Conservation (phyloP, 2,888 invertebrate species). For the Coenonympha glycerion region DNA sequence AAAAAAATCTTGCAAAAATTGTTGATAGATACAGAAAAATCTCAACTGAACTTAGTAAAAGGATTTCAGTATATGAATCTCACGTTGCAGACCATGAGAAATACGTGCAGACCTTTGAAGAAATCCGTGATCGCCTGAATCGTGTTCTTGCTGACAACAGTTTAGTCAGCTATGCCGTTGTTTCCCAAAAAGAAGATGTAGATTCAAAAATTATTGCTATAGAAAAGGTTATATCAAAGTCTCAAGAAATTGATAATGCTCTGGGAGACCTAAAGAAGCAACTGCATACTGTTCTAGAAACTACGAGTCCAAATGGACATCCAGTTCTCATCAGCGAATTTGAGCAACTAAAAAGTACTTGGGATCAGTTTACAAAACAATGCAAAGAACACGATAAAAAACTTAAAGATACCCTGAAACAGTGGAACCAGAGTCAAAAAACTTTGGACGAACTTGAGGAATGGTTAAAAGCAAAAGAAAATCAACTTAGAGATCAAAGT, state of each 20-base stretch:
- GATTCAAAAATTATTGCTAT: constrained; percentile 84
- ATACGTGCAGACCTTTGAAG: constrained; percentile 87
- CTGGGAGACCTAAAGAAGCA: constrained; percentile 82
- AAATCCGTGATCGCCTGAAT: constrained; percentile 87
- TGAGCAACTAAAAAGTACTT: constrained; percentile 82
- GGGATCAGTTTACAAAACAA: constrained; percentile 83
- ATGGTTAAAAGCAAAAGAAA: constrained; percentile 92
- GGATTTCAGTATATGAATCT: constrained; percentile 80
- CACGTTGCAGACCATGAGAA: constrained; percentile 88
- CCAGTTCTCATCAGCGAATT: constrained; percentile 82
- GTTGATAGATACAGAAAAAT: constrained; percentile 82
- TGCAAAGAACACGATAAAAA: constrained; percentile 83
- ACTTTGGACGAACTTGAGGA: constrained; percentile 84
- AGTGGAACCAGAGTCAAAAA: constrained; percentile 88
- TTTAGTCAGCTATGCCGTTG: constrained; percentile 84
- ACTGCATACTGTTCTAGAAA: constrained; percentile 82
- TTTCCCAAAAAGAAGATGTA: constrained; percentile 86
- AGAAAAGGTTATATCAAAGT: constrained; percentile 84
- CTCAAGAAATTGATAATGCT: constrained; percentile 82
- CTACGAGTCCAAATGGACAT: constrained; percentile 87
- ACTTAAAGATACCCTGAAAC: constrained; percentile 83
- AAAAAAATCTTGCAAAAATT: constrained; percentile 83
- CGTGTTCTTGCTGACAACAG: constrained; percentile 86
- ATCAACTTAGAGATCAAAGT: constrained; percentile 90
- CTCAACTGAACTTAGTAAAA: constrained; percentile 79